Evolutionary conservation across 2,888 invertebrate genomes (phyloP).

Genomic region (Lomographa bimaculata): DNA sequence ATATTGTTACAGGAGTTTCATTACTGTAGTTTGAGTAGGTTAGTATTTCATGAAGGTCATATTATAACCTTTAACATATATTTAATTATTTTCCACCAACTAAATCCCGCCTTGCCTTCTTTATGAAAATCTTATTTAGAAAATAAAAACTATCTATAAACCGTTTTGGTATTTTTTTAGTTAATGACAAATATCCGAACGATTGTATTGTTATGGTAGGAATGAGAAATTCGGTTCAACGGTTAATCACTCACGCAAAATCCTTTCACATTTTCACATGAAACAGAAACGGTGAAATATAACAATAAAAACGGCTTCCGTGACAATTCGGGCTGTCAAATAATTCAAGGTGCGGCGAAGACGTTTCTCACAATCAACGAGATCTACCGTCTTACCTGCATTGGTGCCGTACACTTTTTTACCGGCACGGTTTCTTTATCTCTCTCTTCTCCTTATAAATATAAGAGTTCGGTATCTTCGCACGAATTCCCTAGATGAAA

Average conservation of each 20-base stretch:
- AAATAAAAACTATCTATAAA: too few relatives aligned
- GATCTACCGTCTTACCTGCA: constrained; percentile 64
- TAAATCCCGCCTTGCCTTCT: too few relatives aligned
- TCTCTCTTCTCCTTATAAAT: constrained; percentile 74
- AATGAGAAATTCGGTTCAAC: too few relatives aligned
- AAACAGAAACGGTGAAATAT: constrained; percentile 52
- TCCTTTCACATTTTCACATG: constrained; percentile 37
- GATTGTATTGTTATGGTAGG: too few relatives aligned
- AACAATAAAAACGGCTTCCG: constrained; percentile 57
- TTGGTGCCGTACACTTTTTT: constrained; percentile 58
- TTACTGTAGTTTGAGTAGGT: too few relatives aligned
- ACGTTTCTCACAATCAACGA: constrained; percentile 77
- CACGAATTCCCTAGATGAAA: constrained; percentile 79
- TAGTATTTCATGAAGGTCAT: too few relatives aligned
- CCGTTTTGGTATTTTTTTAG: too few relatives aligned
- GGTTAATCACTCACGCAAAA: constrained; percentile 1
- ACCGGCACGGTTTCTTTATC: constrained; percentile 76
- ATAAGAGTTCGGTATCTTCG: constrained; percentile 74
- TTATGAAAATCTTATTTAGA: too few relatives aligned
- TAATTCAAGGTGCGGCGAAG: constrained; percentile 72
- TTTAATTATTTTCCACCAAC: too few relatives aligned
- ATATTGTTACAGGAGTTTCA: too few relatives aligned
- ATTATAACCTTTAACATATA: too few relatives aligned
- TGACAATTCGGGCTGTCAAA: constrained; percentile 77
- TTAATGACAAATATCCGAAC: too few relatives aligned